A percentile compares a stretch with the other conserved stretches of the same genome.
phyloP scores from a whole-genome alignment of 2,888 invertebrate genomes.

The Bombyx huttoni region DNA sequence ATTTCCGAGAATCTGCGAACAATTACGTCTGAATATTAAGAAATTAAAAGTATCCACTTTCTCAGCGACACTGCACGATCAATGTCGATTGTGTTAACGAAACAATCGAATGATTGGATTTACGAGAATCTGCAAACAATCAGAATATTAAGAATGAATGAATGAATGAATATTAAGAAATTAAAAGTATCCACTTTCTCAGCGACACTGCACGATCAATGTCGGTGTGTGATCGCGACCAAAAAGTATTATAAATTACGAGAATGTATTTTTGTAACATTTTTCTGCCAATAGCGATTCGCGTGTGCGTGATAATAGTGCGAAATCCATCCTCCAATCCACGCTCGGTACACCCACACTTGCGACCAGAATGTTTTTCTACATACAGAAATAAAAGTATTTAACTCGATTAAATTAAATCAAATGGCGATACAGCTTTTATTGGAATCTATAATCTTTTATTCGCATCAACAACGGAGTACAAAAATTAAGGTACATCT shows the following conservation, averaged over 20 bases:
- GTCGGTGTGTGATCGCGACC: constrained; percentile 37
- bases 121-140: background rate
- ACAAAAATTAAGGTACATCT: no score
- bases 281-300: constrained; percentile 56
- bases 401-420: no score
- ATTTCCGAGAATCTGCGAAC: background rate
- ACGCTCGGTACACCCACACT: constrained; percentile 51
- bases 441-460: no score
- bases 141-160: no score
- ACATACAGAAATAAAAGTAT: constrained; percentile 30
- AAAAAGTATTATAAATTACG: constrained; percentile 35
- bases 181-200: no score
- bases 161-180: no score
- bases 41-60: no score
- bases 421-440: no score
- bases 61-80: constrained; percentile 9
- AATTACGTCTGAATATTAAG: no score
- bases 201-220: constrained; percentile 19
- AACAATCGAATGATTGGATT: background rate
- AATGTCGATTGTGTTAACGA: constrained; percentile 32
- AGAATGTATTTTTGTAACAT: constrained; percentile 54
- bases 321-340: constrained; percentile 62
- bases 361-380: constrained; percentile 45
- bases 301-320: constrained; percentile 59
- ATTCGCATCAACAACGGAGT: no score